Base-by-base conservation (phyloP, 2,797 vertebrate genomes). In the Sebastes taczanowskii region DNA sequence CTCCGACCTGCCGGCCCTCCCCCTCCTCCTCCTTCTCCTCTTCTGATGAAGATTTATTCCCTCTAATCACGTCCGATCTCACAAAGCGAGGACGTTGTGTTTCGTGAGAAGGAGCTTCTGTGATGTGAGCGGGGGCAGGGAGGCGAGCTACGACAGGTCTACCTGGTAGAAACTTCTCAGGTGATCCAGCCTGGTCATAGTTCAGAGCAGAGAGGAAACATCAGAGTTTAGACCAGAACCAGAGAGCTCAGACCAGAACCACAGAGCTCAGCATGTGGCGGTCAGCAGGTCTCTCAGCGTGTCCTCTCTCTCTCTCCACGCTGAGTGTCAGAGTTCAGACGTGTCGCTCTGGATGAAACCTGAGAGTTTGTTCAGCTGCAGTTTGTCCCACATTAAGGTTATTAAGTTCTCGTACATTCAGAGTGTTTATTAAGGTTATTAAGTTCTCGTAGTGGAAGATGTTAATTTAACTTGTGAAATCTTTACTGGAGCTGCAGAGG, bases 291-390 rank as follows among this genome's bases (percentile, higher is more conserved):
- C 7, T 27, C 58, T 60, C 84, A 79, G 84, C 25, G 27, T 73
- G 80, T 4, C 6, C 38, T 38, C 38, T 46, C 2, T 13, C 2
- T 13, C 22, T 69, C 71, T 74, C 38, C 66, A 20, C 5, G 60
- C 81, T 46, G 81, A 63, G 89, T 11, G 80, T 77, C 81, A 34
- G 75, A 60, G 90, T 90, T 90, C 80, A 88, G 23, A 49, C 55
- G 7, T 16, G 62, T 64, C 13, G n/a, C 62, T 62, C 59, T 34
- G 60, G n/a, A 65, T 42, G 63, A 27, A 46, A 65, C 18, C 63
- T 9, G 60, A 59, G 58, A 30, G 49, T 69, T 69, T 69, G 13
- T 23, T 69, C 66, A 69, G 66, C 66, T 69, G 66, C 66, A 55
- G 3, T 23, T 34, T 23, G 66, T 23, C 13, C n/a, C 46, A 16